Percentiles rank a stretch among this genome's conserved stretches.
phyloP scores from a whole-genome alignment of 1,140 invertebrate species.

The Lepidotrigona ventralis region DNA sequence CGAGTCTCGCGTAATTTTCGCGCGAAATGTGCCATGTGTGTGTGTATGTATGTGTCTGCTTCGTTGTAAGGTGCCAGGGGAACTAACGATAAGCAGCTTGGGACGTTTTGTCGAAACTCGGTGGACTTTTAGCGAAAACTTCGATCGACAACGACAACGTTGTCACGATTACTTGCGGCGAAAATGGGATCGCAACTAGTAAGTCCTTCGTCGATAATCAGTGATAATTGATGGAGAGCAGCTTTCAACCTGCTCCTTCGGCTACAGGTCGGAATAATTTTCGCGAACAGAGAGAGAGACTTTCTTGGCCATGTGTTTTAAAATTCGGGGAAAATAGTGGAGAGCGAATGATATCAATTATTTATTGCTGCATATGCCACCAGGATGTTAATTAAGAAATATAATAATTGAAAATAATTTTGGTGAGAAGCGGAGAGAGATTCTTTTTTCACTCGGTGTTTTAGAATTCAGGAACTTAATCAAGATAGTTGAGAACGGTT shows the following conservation, averaged over 20 bases:
- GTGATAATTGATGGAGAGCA: neutral
- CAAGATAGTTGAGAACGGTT: too few species aligned
- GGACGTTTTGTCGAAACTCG: neutral
- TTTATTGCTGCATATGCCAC: too few species aligned
- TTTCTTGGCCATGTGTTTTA: neutral
- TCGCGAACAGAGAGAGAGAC: neutral
- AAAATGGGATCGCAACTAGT: neutral
- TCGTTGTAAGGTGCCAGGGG: neutral
- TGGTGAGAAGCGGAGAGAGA: too few species aligned
- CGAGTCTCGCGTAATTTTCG: neutral
- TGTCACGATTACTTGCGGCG: neutral
- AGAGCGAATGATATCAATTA: too few species aligned
- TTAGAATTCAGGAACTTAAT: neutral
- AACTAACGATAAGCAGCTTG: constrained; percentile 13
- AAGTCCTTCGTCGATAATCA: constrained; percentile 1
- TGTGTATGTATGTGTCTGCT: neutral
- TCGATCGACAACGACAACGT: neutral
- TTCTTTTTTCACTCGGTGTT: neutral
- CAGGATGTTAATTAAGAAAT: too few species aligned
- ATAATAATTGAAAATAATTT: too few species aligned
- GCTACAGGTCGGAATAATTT: neutral
- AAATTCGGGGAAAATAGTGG: neutral
- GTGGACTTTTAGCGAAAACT: neutral
- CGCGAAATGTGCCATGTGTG: neutral
- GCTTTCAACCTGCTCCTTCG: neutral